A percentile compares a stretch with the other conserved stretches of the same genome.
Evolutionary conservation across 2,888 invertebrate genomes (phyloP).

Genomic region (Scaptomyza parva): DNA sequence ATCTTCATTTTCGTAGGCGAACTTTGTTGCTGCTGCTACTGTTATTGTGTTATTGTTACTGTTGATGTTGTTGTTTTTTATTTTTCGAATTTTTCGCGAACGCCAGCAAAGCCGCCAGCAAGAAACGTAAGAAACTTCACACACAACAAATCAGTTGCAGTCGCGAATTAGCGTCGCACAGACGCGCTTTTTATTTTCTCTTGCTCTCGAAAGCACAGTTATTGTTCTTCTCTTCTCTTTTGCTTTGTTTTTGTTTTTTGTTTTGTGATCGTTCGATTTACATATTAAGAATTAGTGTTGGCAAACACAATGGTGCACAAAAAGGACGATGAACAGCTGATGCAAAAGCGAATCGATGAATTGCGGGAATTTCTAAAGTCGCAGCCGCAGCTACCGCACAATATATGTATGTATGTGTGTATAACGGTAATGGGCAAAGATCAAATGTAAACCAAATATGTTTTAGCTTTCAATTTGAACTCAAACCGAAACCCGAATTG

Average conservation of each 20-base stretch:
- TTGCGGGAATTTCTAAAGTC: slow-evolving; percentile 87
- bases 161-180: slow-evolving; percentile 74
- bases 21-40: slow-evolving; percentile 5
- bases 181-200: slow-evolving; percentile 60
- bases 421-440: slow-evolving; percentile 37
- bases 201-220: slow-evolving; percentile 13
- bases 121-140: slow-evolving; percentile 54
- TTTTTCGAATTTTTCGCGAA: slow-evolving; percentile 35
- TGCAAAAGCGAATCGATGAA: slow-evolving; percentile 64
- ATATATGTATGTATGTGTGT: slow-evolving; percentile 89
- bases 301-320: slow-evolving; percentile 59
- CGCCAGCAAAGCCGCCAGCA: slow-evolving; percentile 18
- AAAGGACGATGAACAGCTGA: slow-evolving; percentile 61
- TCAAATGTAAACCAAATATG: not conserved
- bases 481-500: no score
- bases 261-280: not conserved
- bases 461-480: no score
- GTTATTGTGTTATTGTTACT: not conserved
- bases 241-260: slow-evolving; percentile 8
- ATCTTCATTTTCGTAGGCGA: slow-evolving; percentile 2
- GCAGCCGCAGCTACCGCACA: slow-evolving; percentile 89
- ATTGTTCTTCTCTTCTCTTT: slow-evolving; percentile 12
- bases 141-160: slow-evolving; percentile 76
- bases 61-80: not conserved
- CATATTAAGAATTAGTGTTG: not conserved